Conservation (phyloP, 2,797 vertebrate species). For the Micrastur ruficollis region DNA sequence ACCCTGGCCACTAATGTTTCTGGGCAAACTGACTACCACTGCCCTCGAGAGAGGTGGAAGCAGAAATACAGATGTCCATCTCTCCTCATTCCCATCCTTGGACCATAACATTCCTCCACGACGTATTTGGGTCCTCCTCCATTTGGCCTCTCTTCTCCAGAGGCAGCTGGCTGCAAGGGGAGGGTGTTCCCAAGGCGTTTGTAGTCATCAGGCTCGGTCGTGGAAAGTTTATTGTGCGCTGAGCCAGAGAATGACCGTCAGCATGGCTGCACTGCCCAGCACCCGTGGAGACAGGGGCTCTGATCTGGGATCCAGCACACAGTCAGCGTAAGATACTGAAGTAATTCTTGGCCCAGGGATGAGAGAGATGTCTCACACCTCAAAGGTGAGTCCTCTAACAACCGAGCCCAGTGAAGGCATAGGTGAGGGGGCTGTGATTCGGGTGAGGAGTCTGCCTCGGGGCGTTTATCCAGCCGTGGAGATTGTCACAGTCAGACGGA, state of each 20-base stretch:
- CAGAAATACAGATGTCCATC: not conserved
- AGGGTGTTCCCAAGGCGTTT: not conserved
- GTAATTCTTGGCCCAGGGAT: not conserved
- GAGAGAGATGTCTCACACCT: not conserved
- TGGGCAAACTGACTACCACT: rapidly evolving
- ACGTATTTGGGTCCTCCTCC: not conserved
- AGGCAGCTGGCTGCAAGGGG: not conserved
- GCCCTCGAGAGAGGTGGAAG: not conserved
- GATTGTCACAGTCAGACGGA: not conserved
- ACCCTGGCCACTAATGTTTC: not conserved
- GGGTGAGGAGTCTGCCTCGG: not conserved
- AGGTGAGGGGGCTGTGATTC: not conserved
- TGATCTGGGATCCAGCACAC: not conserved
- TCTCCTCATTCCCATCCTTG: not conserved
- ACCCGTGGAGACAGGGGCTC: not conserved
- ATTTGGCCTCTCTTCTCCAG: not conserved
- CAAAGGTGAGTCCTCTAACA: not conserved
- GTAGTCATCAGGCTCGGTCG: not conserved
- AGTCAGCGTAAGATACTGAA: not conserved
- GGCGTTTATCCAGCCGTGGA: rapidly evolving
- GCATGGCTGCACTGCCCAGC: not conserved
- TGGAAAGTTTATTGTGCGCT: not conserved
- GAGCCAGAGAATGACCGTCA: not conserved
- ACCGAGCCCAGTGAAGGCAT: rapidly evolving
- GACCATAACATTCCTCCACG: too few relatives aligned